Evolutionary conservation across 2,888 invertebrate genomes (phyloP), one percentile per base, ranked within the genome.

Genomic region (Scaptomyza flava): DNA sequence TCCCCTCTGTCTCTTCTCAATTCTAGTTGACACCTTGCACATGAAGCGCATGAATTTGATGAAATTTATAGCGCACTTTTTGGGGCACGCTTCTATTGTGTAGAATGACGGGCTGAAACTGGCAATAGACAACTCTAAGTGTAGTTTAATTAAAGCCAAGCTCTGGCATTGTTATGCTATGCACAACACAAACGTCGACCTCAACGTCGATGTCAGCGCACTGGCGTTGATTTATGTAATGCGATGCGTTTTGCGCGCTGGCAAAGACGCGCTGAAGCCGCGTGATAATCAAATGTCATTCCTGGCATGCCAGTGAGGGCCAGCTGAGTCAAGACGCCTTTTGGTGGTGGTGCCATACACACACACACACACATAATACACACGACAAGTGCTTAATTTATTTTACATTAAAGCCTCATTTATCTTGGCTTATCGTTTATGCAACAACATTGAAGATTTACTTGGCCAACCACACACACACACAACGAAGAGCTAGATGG

Each of bases 271-370:
- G 63, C 66, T 58, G 64, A 77, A 72, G 68, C 84, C 83, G 79
- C 84, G 68, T 85, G 85, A 84, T 84, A 84, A 82, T 87, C 87
- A 82, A 87, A 85, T 84, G 87, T 84, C 87, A 87, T 85, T 86
- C 84, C 52, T 70, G 69, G 74, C 84, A 81, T 81, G 53, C 79
- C 79, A 51, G 53, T 51, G 34, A 50, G 34, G 57, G 27, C 57
- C 23, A n/a, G 41, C 36, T 47, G 43, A 47, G 59, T 23, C n/a
- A 48, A 62, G 54, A 30, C 47, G 50, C 38, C 61, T 66, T 45
- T 33, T 48, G 59, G 58, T 51, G 38, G 14, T 38, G 38, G 7
- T 36, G 36, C n/a, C 17, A 41, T 9, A 9, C 41, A 17, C 41
- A 41, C 14, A 38, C 14, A 36, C 36, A 36, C 38, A 14, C 63